A percentile compares a stretch with the other conserved stretches of the same genome.
These are phyloP conservation scores for Melolontha melolontha DNA, from an alignment of 2,888 invertebrate species.

Conservation along the genomic window DNA sequence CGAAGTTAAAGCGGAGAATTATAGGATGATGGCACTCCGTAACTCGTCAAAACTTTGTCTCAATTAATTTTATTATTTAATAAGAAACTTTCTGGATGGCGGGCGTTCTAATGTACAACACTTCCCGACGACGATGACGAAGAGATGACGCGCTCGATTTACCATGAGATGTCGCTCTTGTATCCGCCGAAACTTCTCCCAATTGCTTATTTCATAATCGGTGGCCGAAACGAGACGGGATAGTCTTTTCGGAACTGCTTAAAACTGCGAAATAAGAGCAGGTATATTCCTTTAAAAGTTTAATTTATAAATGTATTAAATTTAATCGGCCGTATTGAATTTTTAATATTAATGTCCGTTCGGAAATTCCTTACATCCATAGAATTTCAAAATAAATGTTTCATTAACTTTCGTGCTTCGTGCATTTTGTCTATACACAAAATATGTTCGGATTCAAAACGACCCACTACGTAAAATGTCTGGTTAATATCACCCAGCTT, in stretches of 20 bases:
- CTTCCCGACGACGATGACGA: conserved; percentile 18
- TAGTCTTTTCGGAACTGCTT: neutral
- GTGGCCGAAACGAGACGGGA: neutral
- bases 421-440: too few species aligned
- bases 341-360: too few species aligned
- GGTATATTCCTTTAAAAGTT: conserved; percentile 10
- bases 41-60: conserved; percentile 53
- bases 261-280: neutral
- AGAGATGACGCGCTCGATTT: conserved; percentile 33
- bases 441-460: too few species aligned
- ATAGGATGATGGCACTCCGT: conserved; percentile 48
- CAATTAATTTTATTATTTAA: conserved; percentile 58
- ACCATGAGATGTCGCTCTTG: conserved; percentile 28
- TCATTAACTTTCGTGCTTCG: too few species aligned
- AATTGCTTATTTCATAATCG: conserved; percentile 8
- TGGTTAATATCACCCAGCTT: too few species aligned
- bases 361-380: too few species aligned
- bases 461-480: too few species aligned
- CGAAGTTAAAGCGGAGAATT: conserved; percentile 49
- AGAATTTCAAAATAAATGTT: too few species aligned
- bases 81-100: conserved; percentile 50
- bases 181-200: conserved; percentile 9
- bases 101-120: conserved; percentile 48
- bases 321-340: too few species aligned
- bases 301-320: neutral